phyloP scores from a whole-genome alignment of 2,797 vertebrate species.

The Schizopygopsis malacanthus region DNA sequence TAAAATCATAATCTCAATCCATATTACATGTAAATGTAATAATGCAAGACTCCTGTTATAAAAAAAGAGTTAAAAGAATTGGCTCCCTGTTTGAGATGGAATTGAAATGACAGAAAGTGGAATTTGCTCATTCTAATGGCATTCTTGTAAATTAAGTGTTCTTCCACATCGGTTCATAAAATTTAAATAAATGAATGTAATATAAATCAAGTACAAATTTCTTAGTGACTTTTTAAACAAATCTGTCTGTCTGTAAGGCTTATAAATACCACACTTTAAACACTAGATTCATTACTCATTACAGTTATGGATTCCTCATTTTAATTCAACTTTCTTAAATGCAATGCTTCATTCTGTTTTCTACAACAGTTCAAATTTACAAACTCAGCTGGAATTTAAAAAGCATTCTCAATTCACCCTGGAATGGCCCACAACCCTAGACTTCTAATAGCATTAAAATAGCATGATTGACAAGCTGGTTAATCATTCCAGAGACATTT shows the following conservation, averaged over 20 bases:
- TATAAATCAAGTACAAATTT: background rate
- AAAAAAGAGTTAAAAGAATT: background rate
- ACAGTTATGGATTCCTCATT: background rate
- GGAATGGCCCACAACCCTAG: background rate
- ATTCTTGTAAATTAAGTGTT: background rate
- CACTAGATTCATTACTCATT: background rate
- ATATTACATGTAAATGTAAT: background rate
- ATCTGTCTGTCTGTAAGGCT: background rate
- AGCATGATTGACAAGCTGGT: background rate
- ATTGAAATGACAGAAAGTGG: background rate
- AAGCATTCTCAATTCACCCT: background rate
- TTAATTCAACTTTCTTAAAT: background rate
- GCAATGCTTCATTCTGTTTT: background rate
- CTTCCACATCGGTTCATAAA: background rate
- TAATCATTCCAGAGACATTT: background rate
- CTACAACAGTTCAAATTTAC: background rate
- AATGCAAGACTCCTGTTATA: background rate
- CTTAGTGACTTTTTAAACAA: background rate
- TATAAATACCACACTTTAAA: background rate
- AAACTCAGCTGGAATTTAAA: background rate
- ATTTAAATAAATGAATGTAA: background rate
- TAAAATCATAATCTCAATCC: conserved; percentile 58
- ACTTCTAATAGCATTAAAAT: background rate
- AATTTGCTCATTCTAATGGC: conserved; percentile 2
- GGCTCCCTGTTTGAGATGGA: background rate